A percentile compares a stretch with the other conserved stretches of the same genome.
Conservation (phyloP, 2,888 invertebrate genomes). For the Laothoe populi region DNA sequence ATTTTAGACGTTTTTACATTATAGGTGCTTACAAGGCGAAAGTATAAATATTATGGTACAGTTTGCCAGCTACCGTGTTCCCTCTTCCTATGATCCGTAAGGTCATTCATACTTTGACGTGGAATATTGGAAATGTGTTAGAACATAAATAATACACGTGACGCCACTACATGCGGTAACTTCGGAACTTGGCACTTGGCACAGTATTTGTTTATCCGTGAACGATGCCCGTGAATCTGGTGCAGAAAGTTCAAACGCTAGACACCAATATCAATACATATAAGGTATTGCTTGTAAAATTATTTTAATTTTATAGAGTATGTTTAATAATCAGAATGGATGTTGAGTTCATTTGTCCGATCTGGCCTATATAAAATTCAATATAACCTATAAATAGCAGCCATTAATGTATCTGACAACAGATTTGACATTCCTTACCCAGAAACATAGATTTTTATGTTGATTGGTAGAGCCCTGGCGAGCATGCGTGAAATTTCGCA, state of each 20-base stretch:
- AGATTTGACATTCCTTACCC: background rate
- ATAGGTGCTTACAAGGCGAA: background rate
- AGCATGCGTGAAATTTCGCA: slow-evolving; percentile 26
- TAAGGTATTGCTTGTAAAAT: background rate
- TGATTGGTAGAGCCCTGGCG: background rate
- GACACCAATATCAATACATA: slow-evolving; percentile 40
- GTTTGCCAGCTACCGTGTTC: no score
- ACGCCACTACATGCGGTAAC: slow-evolving; percentile 57
- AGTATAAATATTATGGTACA: background rate
- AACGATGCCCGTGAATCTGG: slow-evolving; percentile 61
- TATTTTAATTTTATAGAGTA: no score
- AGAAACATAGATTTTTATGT: slow-evolving; percentile 15
- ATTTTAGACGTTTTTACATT: no score
- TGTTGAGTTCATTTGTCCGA: background rate
- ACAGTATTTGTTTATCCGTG: slow-evolving; percentile 66
- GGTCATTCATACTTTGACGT: slow-evolving; percentile 9
- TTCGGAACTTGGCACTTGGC: slow-evolving; percentile 59
- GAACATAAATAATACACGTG: slow-evolving; percentile 43
- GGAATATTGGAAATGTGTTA: slow-evolving; percentile 34
- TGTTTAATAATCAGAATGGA: no score
- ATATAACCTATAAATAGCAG: background rate
- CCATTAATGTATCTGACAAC: background rate
- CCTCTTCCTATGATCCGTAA: background rate
- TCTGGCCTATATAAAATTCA: background rate
- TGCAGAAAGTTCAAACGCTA: slow-evolving; percentile 64